Percentiles rank a stretch among this genome's conserved stretches.
Evolutionary conservation across 1,140 invertebrate genomes (phyloP).

Genomic region (Caligus rogercresseyi): DNA sequence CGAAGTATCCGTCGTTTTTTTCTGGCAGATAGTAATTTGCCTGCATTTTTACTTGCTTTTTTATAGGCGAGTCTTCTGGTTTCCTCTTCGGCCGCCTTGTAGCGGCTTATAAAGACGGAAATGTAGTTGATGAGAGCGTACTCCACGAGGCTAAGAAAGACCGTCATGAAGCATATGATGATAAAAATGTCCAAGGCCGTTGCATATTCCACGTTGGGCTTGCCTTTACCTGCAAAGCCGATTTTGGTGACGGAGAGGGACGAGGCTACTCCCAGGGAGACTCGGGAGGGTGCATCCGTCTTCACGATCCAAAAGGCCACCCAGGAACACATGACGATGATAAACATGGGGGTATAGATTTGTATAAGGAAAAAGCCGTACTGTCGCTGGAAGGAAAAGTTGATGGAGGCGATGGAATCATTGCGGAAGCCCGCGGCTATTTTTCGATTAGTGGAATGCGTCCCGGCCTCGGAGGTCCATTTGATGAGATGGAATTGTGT

Average conservation of each 20-base stretch:
- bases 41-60: background rate
- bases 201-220: slow-evolving; percentile 32
- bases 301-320: slow-evolving; percentile 47
- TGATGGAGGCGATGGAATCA: slow-evolving; percentile 15
- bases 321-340: slow-evolving; percentile 45
- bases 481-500: slow-evolving; percentile 1
- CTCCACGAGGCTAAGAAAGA: slow-evolving; percentile 40
- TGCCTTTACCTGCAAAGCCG: slow-evolving; percentile 33
- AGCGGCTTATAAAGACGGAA: background rate
- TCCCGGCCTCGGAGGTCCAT: background rate
- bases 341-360: slow-evolving; percentile 38
- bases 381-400: slow-evolving; percentile 26
- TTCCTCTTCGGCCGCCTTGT: slow-evolving; percentile 4
- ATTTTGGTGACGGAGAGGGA: slow-evolving; percentile 40
- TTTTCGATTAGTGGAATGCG: background rate
- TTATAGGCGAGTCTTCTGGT: background rate
- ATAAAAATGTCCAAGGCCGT: slow-evolving; percentile 42
- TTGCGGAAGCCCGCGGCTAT: slow-evolving; percentile 7
- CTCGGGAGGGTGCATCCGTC: slow-evolving; percentile 40
- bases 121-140: slow-evolving; percentile 40
- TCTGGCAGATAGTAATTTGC: background rate
- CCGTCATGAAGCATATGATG: slow-evolving; percentile 39
- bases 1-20: background rate
- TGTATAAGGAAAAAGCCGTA: slow-evolving; percentile 34
- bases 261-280: slow-evolving; percentile 40